Evolutionary conservation across 35 echinoderm and acorn worm genomes (phyloP).

Genomic region (Apostichopus parvimensis): DNA sequence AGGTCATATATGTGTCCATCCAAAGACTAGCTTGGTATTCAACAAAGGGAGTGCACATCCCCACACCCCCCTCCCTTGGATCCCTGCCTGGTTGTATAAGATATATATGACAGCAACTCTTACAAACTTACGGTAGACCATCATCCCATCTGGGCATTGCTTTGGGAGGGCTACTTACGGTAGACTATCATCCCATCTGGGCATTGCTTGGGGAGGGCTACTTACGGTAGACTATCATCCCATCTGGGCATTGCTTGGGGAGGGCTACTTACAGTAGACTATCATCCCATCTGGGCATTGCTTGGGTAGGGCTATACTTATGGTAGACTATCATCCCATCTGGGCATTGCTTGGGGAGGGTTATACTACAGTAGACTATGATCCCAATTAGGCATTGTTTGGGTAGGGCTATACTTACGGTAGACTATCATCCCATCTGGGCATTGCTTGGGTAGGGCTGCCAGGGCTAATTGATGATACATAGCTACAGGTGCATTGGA

Average conservation of each 20-base stretch:
- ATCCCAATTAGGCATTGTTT: slow-evolving; percentile 1
- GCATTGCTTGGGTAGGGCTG: slow-evolving; percentile 38
- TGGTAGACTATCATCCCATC: slow-evolving; percentile 8
- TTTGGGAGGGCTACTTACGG: slow-evolving; percentile 23
- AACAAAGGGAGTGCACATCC: no score
- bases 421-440: slow-evolving; percentile 4
- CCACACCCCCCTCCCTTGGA: no score
- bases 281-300: background rate
- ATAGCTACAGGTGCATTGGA: slow-evolving; percentile 50
- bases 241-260: slow-evolving; percentile 14
- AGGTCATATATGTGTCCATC: no score
- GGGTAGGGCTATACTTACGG: slow-evolving; percentile 32
- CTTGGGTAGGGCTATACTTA: slow-evolving; percentile 16
- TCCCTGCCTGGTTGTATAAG: no score
- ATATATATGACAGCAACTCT: no score
- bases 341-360: slow-evolving; percentile 21
- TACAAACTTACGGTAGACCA: slow-evolving; percentile 30
- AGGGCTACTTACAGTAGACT: slow-evolving; percentile 41
- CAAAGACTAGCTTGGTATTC: no score
- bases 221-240: slow-evolving; percentile 23
- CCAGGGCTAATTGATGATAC: slow-evolving; percentile 43
- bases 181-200: slow-evolving; percentile 1
- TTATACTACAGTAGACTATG: background rate
- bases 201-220: slow-evolving; percentile 26
- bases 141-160: background rate